Percentiles rank a stretch among this genome's conserved stretches.
Conservation (phyloP, 1,140 invertebrate species). For the Armadillidium nasatum region DNA sequence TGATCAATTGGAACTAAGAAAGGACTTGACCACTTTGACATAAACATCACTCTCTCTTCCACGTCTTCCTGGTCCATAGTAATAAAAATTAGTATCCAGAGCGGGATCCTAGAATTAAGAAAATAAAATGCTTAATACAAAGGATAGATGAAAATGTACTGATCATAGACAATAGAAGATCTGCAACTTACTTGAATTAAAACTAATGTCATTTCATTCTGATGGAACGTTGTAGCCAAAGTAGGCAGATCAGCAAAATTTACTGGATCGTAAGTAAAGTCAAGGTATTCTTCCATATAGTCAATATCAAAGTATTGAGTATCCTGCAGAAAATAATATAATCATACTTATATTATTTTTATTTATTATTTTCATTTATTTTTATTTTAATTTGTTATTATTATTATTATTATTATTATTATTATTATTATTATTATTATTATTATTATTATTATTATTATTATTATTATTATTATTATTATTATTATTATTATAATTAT, state of each 20-base stretch:
- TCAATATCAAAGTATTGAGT: conserved; percentile 53
- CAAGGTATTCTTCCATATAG: conserved; percentile 50
- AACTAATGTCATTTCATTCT: conserved; percentile 35
- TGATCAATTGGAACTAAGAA: conserved; percentile 38
- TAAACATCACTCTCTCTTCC: conserved; percentile 38
- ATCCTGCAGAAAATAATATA: conserved; percentile 48
- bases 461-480: background rate
- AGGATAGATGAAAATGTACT: too few relatives aligned
- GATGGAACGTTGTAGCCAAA: conserved; percentile 50
- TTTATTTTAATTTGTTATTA: background rate
- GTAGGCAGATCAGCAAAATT: conserved; percentile 50
- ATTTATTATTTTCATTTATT: conserved; percentile 9
- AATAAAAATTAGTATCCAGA: conserved; percentile 34
- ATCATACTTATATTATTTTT: background rate
- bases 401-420: conserved; percentile 1
- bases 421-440: conserved; percentile 17
- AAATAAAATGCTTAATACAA: too few relatives aligned
- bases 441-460: background rate
- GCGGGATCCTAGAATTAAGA: conserved; percentile 27
- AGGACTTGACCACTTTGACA: conserved; percentile 38
- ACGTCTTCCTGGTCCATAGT: conserved; percentile 30
- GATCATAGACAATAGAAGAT: too few relatives aligned
- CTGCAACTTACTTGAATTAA: conserved; percentile 33
- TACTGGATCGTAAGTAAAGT: conserved; percentile 54
- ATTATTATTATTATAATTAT: background rate